Conservation (phyloP, 2,113 vertebrate genomes). For the Lepus europaeus region DNA sequence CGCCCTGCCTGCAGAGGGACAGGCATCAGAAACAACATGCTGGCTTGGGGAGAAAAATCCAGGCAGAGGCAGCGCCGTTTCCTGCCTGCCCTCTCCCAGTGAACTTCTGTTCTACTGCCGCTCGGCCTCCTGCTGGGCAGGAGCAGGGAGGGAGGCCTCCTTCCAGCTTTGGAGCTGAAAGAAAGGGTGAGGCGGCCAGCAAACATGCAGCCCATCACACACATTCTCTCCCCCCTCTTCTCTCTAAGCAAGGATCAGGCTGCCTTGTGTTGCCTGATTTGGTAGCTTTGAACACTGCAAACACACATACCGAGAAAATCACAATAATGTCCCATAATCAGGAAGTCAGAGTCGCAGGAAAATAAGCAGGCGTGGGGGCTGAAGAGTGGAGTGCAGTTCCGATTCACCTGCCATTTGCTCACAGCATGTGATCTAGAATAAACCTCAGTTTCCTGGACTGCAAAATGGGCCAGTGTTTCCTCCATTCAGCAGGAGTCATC, state of each 20-base stretch:
- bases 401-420: not conserved
- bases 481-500: not conserved
- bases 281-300: not conserved
- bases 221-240: not conserved
- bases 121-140: not conserved
- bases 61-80: not conserved
- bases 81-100: not conserved
- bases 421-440: not conserved
- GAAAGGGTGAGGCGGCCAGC: not conserved
- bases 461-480: not conserved
- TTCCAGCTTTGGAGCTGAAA: not conserved
- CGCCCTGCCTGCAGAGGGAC: not conserved
- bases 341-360: not conserved
- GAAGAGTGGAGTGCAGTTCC: not conserved
- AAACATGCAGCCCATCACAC: not conserved
- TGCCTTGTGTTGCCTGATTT: not conserved
- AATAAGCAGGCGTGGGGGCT: not conserved
- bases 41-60: not conserved
- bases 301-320: not conserved
- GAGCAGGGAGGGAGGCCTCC: not conserved
- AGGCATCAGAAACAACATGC: not conserved
- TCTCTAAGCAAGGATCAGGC: not conserved
- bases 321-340: not conserved
- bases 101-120: not conserved
- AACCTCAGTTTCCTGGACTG: not conserved